Percentiles rank a stretch among this genome's conserved stretches.
These are phyloP conservation scores for Scaptodrosophila latifasciaeformis DNA, from an alignment of 2,888 invertebrate species.

Conservation along the genomic window DNA sequence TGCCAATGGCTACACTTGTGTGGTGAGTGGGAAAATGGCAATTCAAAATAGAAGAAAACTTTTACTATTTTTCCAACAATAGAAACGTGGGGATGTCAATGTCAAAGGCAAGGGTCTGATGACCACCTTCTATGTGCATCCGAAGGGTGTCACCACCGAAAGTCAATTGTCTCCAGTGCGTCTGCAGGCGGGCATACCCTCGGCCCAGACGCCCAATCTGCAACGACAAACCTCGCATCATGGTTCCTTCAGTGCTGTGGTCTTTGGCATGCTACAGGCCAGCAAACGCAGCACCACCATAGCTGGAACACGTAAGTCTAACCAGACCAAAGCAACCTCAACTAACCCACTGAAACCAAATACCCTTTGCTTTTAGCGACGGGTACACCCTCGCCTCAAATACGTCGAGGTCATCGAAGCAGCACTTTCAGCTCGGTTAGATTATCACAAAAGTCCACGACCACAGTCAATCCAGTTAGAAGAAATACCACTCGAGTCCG, in stretches of 20 bases:
- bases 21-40: constrained; percentile 61
- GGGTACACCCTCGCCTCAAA: constrained; percentile 74
- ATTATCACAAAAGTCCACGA: constrained; percentile 76
- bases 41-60: too few relatives aligned
- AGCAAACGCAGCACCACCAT: constrained; percentile 73
- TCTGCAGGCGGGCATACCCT: constrained; percentile 73
- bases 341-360: neutral
- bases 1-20: constrained; percentile 73
- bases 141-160: constrained; percentile 75
- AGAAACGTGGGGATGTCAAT: constrained; percentile 91
- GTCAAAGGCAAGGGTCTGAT: constrained; percentile 97
- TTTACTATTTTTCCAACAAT: constrained; percentile 18
- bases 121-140: constrained; percentile 94
- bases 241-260: constrained; percentile 88
- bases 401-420: constrained; percentile 73
- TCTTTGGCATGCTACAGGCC: constrained; percentile 91
- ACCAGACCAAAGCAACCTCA: neutral
- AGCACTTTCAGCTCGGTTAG: constrained; percentile 79
- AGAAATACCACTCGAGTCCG: constrained; percentile 78
- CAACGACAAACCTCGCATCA: constrained; percentile 83
- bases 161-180: constrained; percentile 73
- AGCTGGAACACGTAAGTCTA: constrained; percentile 72
- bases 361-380: constrained; percentile 57
- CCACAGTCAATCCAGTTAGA: constrained; percentile 76
- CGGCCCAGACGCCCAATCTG: constrained; percentile 78